Evolutionary conservation across 1,140 invertebrate species (phyloP).

Genomic region (Bombus impatiens): DNA sequence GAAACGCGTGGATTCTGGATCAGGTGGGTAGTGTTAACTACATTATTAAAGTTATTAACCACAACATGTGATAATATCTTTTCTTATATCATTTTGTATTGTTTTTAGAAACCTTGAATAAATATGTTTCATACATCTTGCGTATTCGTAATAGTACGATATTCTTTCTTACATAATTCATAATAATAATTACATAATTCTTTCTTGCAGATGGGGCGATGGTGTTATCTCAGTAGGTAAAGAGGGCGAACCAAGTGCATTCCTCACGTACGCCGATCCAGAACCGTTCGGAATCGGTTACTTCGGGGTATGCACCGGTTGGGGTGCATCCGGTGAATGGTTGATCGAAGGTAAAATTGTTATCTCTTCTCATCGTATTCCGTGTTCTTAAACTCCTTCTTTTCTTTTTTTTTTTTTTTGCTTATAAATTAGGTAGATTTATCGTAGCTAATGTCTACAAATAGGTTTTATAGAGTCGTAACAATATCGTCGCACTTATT

Average conservation of each 20-base stretch:
- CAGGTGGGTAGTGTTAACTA: conserved; percentile 66
- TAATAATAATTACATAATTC: too few relatives aligned
- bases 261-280: conserved; percentile 87
- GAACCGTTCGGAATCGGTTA: conserved; percentile 87
- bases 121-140: background rate
- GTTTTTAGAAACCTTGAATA: background rate
- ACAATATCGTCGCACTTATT: too few relatives aligned
- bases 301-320: conserved; percentile 92
- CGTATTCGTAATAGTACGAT: background rate
- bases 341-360: conserved; percentile 87
- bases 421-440: background rate
- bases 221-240: conserved; percentile 86
- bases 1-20: conserved; percentile 93
- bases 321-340: conserved; percentile 92
- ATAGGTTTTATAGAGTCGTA: background rate
- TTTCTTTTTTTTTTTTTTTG: background rate
- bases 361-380: background rate
- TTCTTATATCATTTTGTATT: background rate
- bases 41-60: background rate
- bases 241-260: conserved; percentile 87
- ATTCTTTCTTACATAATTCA: background rate
- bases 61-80: background rate
- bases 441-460: background rate
- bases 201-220: conserved; percentile 84
- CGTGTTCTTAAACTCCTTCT: background rate